These are phyloP conservation scores for Lydus trimaculatus DNA, from an alignment of 2,888 invertebrate genomes.

Conservation along the genomic window DNA sequence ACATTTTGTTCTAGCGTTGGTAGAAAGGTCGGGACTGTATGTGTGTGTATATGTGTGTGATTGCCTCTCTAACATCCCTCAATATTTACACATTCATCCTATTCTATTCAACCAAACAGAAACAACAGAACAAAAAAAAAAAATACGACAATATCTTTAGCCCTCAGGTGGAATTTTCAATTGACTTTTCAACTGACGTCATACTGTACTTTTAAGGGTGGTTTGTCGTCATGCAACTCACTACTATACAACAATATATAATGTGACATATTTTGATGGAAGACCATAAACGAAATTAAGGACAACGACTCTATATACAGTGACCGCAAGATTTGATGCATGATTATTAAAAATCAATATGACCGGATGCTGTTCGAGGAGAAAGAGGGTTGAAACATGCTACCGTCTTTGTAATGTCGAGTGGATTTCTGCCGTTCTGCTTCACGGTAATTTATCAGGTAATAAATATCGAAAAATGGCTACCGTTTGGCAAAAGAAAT, in stretches of 20 bases:
- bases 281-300: background rate
- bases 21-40: background rate
- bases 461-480: conserved; percentile 4
- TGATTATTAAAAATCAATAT: conserved; percentile 8
- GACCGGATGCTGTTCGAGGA: background rate
- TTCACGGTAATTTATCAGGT: conserved; percentile 10
- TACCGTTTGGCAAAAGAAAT: background rate
- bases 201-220: background rate
- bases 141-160: background rate
- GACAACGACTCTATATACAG: background rate
- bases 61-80: background rate
- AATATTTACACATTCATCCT: conserved; percentile 9
- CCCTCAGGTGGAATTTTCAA: background rate
- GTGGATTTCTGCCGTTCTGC: background rate
- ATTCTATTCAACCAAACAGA: background rate
- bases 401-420: conserved; percentile 7
- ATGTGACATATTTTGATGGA: background rate
- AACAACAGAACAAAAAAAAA: no score
- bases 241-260: background rate
- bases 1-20: background rate
- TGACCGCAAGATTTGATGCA: background rate
- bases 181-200: background rate
- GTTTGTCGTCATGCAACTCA: background rate
- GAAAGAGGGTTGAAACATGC: background rate
- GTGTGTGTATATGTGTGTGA: background rate